Evolutionary conservation across 2,113 vertebrate species (phyloP), one percentile per base, ranked within the genome.

Genomic region (Lamprotornis superbus): DNA sequence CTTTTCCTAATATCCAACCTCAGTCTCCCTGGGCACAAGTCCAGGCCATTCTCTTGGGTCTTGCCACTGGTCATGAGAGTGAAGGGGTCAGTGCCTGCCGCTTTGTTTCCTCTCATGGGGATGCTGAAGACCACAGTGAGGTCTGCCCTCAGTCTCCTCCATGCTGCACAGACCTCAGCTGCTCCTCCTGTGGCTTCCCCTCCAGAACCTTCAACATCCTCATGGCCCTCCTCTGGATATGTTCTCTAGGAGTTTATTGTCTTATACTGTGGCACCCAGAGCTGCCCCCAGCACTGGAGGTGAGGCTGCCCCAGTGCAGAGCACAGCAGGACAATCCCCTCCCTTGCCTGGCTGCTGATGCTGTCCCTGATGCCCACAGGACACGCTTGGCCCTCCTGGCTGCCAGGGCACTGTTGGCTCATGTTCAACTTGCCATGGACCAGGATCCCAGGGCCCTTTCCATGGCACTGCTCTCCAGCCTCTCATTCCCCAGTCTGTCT

Each of bases 1-100:
- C 4, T 46, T 28, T 33, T 30, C n/a, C 28, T 61, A 0, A 61
- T 24, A 53, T 0, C 28, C 75, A 25, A 0, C 19, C 10, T 6
- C 5, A 55, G 9, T 3, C 16, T 31, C 12, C 12, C 19, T 1
- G 3, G 20, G 25, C 24, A 39, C 12, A 70, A 3, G 4, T 40
- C 1, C 16, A 21, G 40, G 30, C 19, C 8, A 13, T 39, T 87
- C 4, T 23, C 12, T 53, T 18, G 9, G 9, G 22, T 44, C 18
- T 17, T 37, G 31, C 4, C 35, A 25, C 16, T 67, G 35, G 8
- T 50, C 13, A 50, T 7, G 7, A 30, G 9, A 52, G 11, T 12
- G 13, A 31, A 50, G 61, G 50, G 31, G 37, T 39, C 55, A 68
- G 31, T 37, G 21, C 6, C 22, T 7, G 22, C 11, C 20, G 16